Evolutionary conservation across 2,888 invertebrate genomes (phyloP).

Genomic region (Clunio marinus): DNA sequence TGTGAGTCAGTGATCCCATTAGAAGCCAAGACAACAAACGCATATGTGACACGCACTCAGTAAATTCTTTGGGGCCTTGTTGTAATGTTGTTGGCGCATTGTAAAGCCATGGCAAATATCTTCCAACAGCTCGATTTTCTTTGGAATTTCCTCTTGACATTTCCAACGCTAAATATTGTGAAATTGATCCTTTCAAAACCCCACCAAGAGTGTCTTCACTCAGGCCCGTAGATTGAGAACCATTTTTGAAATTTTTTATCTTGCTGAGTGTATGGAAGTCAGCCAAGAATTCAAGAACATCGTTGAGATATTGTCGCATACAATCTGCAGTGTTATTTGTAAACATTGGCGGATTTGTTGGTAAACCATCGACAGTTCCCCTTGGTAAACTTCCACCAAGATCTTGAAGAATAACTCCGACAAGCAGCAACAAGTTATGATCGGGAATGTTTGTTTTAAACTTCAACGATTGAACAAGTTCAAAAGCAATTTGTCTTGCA

Average conservation of each 20-base stretch:
- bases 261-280: slow-evolving; percentile 95
- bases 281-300: slow-evolving; percentile 90
- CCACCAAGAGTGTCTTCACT: slow-evolving; percentile 97
- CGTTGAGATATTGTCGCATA: slow-evolving; percentile 84
- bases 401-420: slow-evolving; percentile 85
- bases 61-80: slow-evolving; percentile 86
- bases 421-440: slow-evolving; percentile 85
- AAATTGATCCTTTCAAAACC: slow-evolving; percentile 91
- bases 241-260: slow-evolving; percentile 80
- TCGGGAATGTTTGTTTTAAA: slow-evolving; percentile 94
- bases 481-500: slow-evolving; percentile 86
- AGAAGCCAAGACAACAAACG: slow-evolving; percentile 93
- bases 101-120: slow-evolving; percentile 88
- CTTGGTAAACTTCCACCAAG: slow-evolving; percentile 82
- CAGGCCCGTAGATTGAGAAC: slow-evolving; percentile 60
- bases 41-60: slow-evolving; percentile 93
- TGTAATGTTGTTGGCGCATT: slow-evolving; percentile 73
- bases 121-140: slow-evolving; percentile 73
- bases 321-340: slow-evolving; percentile 91
- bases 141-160: slow-evolving; percentile 81
- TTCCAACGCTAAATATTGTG: slow-evolving; percentile 90
- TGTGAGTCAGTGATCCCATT: slow-evolving; percentile 89
- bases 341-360: slow-evolving; percentile 50
- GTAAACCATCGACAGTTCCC: slow-evolving; percentile 62
- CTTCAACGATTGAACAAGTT: slow-evolving; percentile 90